A percentile compares a stretch with the other conserved stretches of the same genome.
Conservation (phyloP, 2,113 vertebrate species). For the Megaceryle maxima region DNA sequence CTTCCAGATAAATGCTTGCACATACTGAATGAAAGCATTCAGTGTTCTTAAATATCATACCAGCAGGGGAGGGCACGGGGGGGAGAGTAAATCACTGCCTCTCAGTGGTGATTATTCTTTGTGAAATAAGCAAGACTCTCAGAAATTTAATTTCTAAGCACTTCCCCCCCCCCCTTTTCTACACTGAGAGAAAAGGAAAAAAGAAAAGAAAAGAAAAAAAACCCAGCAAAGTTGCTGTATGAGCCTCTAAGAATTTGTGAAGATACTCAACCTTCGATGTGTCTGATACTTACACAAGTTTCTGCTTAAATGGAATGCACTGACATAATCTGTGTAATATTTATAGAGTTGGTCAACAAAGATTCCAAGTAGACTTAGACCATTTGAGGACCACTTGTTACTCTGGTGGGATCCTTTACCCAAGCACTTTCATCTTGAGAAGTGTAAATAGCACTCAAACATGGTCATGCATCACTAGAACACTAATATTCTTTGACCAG, state of each 20-base stretch:
- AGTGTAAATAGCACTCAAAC: not conserved
- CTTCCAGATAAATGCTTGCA: not conserved
- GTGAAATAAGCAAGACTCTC: not conserved
- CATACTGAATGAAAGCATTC: not conserved
- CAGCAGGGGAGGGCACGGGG: not conserved
- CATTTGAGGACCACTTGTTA: not conserved
- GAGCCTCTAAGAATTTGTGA: slow-evolving; percentile 41
- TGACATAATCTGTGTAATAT: slow-evolving; percentile 35
- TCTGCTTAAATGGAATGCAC: slow-evolving; percentile 9
- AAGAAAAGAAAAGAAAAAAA: not conserved
- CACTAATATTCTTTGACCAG: not conserved
- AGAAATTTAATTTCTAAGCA: not conserved
- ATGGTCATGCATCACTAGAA: not conserved
- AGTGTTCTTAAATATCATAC: not conserved
- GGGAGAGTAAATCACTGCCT: not conserved
- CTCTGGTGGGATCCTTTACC: not conserved
- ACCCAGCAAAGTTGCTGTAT: not conserved
- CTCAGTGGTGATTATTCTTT: not conserved
- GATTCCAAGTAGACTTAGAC: not conserved
- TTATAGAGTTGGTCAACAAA: slow-evolving; percentile 53
- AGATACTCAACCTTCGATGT: slow-evolving; percentile 29
- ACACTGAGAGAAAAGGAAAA: slow-evolving; percentile 39
- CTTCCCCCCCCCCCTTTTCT: not conserved
- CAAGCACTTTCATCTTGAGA: not conserved
- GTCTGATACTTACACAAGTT: slow-evolving; percentile 18